phyloP scores from a whole-genome alignment of 23 tunicate genomes.

The Botrylloides violaceus region DNA sequence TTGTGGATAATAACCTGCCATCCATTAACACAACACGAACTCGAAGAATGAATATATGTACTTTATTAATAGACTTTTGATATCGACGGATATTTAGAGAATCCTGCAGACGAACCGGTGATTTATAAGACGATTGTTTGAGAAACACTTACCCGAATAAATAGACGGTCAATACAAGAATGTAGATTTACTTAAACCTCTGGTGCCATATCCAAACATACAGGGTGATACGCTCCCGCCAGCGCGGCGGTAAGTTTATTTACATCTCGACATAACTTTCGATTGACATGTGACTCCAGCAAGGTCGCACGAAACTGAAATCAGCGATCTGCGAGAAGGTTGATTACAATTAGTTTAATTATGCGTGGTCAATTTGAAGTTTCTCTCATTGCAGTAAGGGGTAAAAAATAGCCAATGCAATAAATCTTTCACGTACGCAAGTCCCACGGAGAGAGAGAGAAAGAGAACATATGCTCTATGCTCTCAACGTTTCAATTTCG shows the following conservation, averaged over 20 bases:
- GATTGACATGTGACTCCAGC: neutral
- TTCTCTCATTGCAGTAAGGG: too few relatives aligned
- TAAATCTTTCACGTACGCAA: too few relatives aligned
- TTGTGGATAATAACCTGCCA: too few relatives aligned
- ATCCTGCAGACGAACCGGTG: conserved; percentile 1
- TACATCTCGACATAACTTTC: neutral
- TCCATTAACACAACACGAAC: neutral
- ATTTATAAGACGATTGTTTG: conserved; percentile 1
- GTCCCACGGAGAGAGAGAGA: too few relatives aligned
- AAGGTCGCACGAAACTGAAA: neutral
- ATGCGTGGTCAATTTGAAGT: too few relatives aligned
- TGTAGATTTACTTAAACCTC: neutral
- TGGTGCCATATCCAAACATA: neutral
- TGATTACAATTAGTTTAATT: too few relatives aligned
- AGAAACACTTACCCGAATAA: neutral
- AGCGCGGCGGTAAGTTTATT: neutral
- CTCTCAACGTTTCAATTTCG: too few relatives aligned
- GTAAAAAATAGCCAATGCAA: too few relatives aligned
- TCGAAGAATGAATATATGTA: neutral
- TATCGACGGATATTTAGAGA: neutral
- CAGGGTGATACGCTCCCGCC: neutral
- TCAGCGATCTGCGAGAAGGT: too few relatives aligned
- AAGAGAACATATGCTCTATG: too few relatives aligned
- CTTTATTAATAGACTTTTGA: neutral
- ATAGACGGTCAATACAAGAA: neutral